phyloP scores from a whole-genome alignment of 2,797 vertebrate species.

The Pteronotus mesoamericanus region DNA sequence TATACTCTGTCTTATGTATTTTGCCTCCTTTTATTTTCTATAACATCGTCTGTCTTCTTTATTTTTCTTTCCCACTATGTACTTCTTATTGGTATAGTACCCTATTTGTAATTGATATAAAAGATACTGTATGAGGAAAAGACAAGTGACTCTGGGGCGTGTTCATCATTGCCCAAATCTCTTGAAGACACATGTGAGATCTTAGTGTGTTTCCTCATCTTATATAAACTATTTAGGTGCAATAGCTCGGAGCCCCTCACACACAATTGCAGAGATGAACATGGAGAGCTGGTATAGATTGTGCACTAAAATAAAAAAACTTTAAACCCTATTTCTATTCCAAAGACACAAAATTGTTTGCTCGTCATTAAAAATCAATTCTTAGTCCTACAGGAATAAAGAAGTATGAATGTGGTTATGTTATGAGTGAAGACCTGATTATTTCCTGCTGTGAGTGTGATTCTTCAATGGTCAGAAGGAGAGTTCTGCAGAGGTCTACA shows the following conservation, averaged over 20 bases:
- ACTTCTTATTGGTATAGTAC: not conserved
- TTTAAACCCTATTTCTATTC: not conserved
- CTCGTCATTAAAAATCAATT: slow-evolving; percentile 65
- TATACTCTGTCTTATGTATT: not conserved
- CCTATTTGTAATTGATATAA: not conserved
- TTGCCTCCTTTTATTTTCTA: not conserved
- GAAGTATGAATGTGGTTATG: slow-evolving; percentile 35
- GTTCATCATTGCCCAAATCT: not conserved
- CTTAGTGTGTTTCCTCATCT: not conserved
- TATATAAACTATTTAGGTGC: slow-evolving; percentile 2
- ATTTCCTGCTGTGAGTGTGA: slow-evolving; percentile 57
- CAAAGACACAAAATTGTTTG: slow-evolving; percentile 42
- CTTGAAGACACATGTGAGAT: not conserved
- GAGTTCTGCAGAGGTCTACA: slow-evolving; percentile 61
- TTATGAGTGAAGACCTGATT: slow-evolving; percentile 55
- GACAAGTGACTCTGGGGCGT: not conserved
- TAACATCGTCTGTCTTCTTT: not conserved
- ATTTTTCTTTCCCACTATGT: not conserved
- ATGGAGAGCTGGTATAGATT: not conserved
- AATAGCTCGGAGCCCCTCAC: not conserved
- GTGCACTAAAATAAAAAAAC: slow-evolving; percentile 3
- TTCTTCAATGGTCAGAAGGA: slow-evolving; percentile 26
- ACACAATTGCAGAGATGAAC: not conserved
- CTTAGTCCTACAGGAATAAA: slow-evolving; percentile 43
- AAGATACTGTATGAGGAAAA: not conserved